phyloP scores from a whole-genome alignment of 2,888 invertebrate species.

The Drosophila subsilvestris region DNA sequence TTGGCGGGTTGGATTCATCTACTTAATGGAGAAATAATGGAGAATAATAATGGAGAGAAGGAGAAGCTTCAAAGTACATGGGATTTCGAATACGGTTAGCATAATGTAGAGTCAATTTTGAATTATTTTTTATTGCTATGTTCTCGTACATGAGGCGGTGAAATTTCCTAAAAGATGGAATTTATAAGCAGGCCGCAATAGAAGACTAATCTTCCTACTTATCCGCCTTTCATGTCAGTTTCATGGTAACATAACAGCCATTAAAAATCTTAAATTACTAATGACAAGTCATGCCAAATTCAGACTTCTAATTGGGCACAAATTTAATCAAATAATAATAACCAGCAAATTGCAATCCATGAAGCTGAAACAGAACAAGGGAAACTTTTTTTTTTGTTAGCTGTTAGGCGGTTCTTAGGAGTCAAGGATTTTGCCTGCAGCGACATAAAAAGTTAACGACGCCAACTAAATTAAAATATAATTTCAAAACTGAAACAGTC shows the following conservation, averaged over 20 bases:
- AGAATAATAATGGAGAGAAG: no score
- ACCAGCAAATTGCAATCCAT: slow-evolving; percentile 1
- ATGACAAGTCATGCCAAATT: slow-evolving; percentile 8
- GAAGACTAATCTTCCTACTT: no score
- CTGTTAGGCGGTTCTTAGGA: not conserved
- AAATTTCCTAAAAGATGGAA: no score
- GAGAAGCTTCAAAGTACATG: not conserved
- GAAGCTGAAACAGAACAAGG: not conserved
- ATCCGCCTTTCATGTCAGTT: not conserved
- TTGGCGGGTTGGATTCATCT: not conserved
- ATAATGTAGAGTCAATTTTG: no score
- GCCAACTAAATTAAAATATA: slow-evolving; percentile 66
- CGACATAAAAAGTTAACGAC: slow-evolving; percentile 47
- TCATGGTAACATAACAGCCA: not conserved
- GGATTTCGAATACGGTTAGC: not conserved
- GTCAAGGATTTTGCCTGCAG: slow-evolving; percentile 37
- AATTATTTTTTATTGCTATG: no score
- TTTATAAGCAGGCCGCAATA: no score
- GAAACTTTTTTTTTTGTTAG: not conserved
- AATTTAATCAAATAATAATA: not conserved
- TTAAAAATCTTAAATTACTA: slow-evolving; percentile 3
- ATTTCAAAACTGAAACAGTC: slow-evolving; percentile 46
- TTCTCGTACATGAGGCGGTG: no score
- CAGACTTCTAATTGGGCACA: slow-evolving; percentile 5
- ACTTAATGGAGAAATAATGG: not conserved